These are phyloP conservation scores for Hermodice carunculata DNA, from an alignment of 2,888 invertebrate species.

Conservation along the genomic window DNA sequence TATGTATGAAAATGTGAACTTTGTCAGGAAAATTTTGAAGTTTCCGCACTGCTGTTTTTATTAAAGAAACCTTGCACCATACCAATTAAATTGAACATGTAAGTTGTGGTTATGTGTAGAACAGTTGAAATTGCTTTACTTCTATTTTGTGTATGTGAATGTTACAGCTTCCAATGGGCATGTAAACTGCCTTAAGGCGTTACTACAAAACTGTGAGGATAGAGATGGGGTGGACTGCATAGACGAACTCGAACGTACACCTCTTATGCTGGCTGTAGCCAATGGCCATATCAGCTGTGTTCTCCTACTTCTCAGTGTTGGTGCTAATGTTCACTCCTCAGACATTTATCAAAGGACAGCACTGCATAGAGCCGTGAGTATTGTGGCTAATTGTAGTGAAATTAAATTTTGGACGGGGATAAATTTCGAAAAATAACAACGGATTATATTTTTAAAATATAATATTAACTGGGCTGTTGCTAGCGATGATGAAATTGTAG, in stretches of 20 bases:
- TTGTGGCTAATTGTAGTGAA: no score
- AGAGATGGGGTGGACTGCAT: slow-evolving; percentile 65
- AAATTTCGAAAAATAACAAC: no score
- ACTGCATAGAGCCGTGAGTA: slow-evolving; percentile 74
- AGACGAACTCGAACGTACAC: slow-evolving; percentile 71
- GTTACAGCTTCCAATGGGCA: slow-evolving; percentile 73
- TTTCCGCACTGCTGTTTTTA: no score
- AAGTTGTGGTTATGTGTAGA: no score
- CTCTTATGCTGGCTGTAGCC: slow-evolving; percentile 75
- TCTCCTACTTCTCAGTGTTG: slow-evolving; percentile 72
- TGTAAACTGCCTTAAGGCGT: slow-evolving; percentile 72
- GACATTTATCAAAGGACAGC: slow-evolving; percentile 75
- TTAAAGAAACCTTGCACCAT: no score
- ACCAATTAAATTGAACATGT: no score
- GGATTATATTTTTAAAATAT: no score
- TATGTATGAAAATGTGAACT: no score
- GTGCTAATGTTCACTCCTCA: slow-evolving; percentile 74
- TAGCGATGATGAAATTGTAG: no score
- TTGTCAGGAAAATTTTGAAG: no score
- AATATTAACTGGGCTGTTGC: no score
- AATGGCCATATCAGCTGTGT: slow-evolving; percentile 74
- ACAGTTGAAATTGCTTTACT: background rate
- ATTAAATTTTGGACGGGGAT: no score
- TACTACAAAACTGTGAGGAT: slow-evolving; percentile 71
- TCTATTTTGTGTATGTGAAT: background rate